Evolutionary conservation across 1,140 invertebrate genomes (phyloP), one percentile per base, ranked within the genome.

Genomic region (Lepidurus arcticus): DNA sequence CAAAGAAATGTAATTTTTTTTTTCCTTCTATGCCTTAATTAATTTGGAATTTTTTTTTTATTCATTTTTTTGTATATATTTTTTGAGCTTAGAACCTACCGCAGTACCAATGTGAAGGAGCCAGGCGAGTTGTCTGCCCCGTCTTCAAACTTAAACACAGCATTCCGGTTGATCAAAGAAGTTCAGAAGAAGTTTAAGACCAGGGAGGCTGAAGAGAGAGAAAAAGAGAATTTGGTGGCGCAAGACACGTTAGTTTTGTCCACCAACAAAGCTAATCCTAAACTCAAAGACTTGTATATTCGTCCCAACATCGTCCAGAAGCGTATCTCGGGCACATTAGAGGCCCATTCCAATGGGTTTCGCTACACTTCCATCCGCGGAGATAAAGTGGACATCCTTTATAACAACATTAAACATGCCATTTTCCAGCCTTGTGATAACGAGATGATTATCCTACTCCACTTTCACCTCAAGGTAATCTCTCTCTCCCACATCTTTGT

Each of bases 381-480:
- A 10, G 98, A 99, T 83, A 99, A 99, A 89, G 97, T 99, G 1
- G 98, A 99, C 84, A 98, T 99, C 82, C 87, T 99, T 24, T 99
- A 99, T 84, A 99, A 99, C 87, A 99, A 99, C 85, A 99, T 99
- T 80, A 98, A 98, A 84, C 97, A 99, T 85, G 97, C 98, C 7
- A 98, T 99, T 87, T 99, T 98, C 86, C 98, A 99, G 88, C 98
- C 98, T 0, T 99, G 98, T 85, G 98, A 99, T 86, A 94, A 95
- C 79, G 98, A 99, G 88, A 99, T 99, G 97, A 98, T 99, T 76
- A 99, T 99, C 84, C 86, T 99, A 8, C 87, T 99, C 74, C 98
- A 99, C 89, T 99, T 99, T 84, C 96, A 99, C 88, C 88, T 99
- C 43, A 99, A 97, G 87, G 92, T 92, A 84, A 79, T 81, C 10